Base-by-base conservation (phyloP, 2,113 vertebrate species). In the Laticauda laticaudata region DNA sequence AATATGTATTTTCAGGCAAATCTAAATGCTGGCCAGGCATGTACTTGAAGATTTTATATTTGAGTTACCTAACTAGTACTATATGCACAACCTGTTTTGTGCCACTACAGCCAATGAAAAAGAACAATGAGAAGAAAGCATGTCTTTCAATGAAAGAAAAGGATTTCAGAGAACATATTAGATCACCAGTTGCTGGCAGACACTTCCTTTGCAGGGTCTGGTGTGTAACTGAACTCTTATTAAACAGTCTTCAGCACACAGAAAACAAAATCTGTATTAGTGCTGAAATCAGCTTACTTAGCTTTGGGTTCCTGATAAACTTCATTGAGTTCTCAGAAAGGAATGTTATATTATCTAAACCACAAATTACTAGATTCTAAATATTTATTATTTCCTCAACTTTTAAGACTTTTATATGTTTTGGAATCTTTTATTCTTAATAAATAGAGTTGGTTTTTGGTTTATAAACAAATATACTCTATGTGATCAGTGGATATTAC, bases 21-120 rank as follows among this genome's bases (percentile, higher is more conserved):
- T 0, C 69, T 86, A 86, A 3, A 53, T 61, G 5, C 5, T 11
- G 88, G 53, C 88, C 12, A 2, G 0, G 12, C n/a, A 29, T 23
- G 12, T 61, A 81, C 87, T 61, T 87, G 5, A 86, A 57, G 18
- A 7, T 61, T 92, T 91, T 3, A 0, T 90, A 92, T 89, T 51
- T 92, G 86, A 93, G 91, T 23, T 26, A 7, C 0, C 54, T 56
- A 26, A 51, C 5, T 43, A 57, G 51, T 4, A 89, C 24, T 56
- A 21, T 56, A 56, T 48, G 64, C 12, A 24, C 21, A 61, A 64
- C 5, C 90, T 81, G 15, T 45, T 59, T 0, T 2, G 48, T 0
- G 0, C 59, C 81, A n/a, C 39, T 1, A 8, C 6, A 87, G 0
- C 6, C 0, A 0, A 2, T n/a, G 21, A 20, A 39, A 5, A 39